phyloP scores from a whole-genome alignment of 2,113 vertebrate species.

The human (Homo sapiens) region GRCh38 chr5:38111001-38111500 shows the following conservation, averaged over 20 bases:
- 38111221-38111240: slow-evolving; percentile 62
- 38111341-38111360: slow-evolving; percentile 45
- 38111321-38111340: slow-evolving; percentile 60
- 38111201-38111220: slow-evolving; percentile 63
- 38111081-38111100: slow-evolving; percentile 51
- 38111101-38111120: slow-evolving; percentile 45
- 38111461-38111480: background rate
- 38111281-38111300: slow-evolving; percentile 68
- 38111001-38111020: slow-evolving; percentile 48
- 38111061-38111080: slow-evolving; percentile 66
- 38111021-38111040: slow-evolving; percentile 61
- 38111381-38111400: background rate
- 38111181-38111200: slow-evolving; percentile 75
- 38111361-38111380: background rate
- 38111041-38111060: slow-evolving; percentile 57
- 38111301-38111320: slow-evolving; percentile 61
- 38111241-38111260: slow-evolving; percentile 70
- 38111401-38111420: background rate
- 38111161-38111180: slow-evolving; percentile 74
- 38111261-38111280: slow-evolving; percentile 79
- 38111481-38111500: background rate
- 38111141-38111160: slow-evolving; percentile 36
- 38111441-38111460: background rate
- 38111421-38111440: background rate
- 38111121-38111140: slow-evolving; percentile 76